Evolutionary conservation across 2,797 vertebrate species (phyloP).

Genomic region (Prunella strophiata): DNA sequence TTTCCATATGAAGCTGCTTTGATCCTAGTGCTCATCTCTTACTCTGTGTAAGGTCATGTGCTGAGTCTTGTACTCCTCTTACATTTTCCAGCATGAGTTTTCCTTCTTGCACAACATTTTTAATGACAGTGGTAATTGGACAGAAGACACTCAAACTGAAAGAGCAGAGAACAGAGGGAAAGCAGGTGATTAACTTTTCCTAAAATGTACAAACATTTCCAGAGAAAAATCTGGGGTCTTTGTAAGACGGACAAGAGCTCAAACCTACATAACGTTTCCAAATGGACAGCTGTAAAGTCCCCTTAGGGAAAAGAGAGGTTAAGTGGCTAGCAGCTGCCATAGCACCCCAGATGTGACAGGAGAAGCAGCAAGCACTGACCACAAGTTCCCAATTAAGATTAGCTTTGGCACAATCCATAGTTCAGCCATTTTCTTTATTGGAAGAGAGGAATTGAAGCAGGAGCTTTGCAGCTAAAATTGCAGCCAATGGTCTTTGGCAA

Average conservation of each 20-base stretch:
- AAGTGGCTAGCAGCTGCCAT: background rate
- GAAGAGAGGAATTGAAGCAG: background rate
- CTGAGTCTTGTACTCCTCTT: background rate
- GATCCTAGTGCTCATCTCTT: background rate
- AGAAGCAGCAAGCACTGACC: background rate
- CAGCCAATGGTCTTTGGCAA: background rate
- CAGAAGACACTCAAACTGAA: background rate
- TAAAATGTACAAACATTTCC: background rate
- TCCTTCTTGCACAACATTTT: background rate
- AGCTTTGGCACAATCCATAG: background rate
- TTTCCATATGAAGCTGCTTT: background rate
- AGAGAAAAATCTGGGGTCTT: background rate
- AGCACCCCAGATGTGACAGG: background rate
- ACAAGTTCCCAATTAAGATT: background rate
- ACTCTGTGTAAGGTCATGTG: accelerated
- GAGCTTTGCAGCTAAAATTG: background rate
- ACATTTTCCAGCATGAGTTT: background rate
- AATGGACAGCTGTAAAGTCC: background rate
- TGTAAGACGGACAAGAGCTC: background rate
- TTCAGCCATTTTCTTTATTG: background rate
- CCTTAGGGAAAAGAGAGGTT: background rate
- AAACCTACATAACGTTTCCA: background rate
- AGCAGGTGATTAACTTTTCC: background rate
- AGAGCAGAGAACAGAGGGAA: background rate
- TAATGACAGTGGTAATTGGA: background rate